A percentile compares a stretch with the other conserved stretches of the same genome.
phyloP scores from a whole-genome alignment of 1,140 invertebrate genomes.

The Hyposmocoma kahamanoa region DNA sequence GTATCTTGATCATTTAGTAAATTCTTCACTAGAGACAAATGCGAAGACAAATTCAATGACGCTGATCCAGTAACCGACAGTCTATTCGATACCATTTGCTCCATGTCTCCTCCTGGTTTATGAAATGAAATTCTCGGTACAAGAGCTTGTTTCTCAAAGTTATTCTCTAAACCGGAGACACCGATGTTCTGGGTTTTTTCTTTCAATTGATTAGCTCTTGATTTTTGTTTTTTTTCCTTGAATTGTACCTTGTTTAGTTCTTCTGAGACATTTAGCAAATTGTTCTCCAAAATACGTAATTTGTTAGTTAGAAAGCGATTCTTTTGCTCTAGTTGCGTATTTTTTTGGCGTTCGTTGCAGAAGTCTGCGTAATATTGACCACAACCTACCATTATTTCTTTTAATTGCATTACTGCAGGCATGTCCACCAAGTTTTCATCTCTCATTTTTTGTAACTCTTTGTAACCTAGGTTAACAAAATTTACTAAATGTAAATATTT shows the following conservation, averaged over 20 bases:
- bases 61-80: too few relatives aligned
- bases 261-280: slow-evolving; percentile 15
- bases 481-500: slow-evolving; percentile 17
- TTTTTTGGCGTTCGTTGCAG: slow-evolving; percentile 19
- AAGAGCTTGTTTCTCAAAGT: too few relatives aligned
- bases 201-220: slow-evolving; percentile 3
- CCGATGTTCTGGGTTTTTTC: too few relatives aligned
- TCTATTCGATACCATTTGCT: too few relatives aligned
- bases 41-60: slow-evolving; percentile 19
- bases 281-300: slow-evolving; percentile 23
- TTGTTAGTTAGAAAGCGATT: slow-evolving; percentile 31
- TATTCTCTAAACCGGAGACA: too few relatives aligned
- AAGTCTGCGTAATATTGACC: slow-evolving; percentile 27
- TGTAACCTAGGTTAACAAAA: slow-evolving; percentile 22
- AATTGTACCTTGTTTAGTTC: slow-evolving; percentile 17
- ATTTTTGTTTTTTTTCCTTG: slow-evolving; percentile 14
- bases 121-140: too few relatives aligned
- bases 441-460: slow-evolving; percentile 22
- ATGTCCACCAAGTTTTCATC: slow-evolving; percentile 7
- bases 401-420: slow-evolving; percentile 17
- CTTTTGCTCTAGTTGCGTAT: slow-evolving; percentile 21
- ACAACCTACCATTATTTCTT: slow-evolving; percentile 25
- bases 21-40: slow-evolving; percentile 29
- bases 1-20: slow-evolving; percentile 32
- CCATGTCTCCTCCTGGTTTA: too few relatives aligned